phyloP scores from a whole-genome alignment of 2,113 vertebrate species.

The Dipodomys merriami region DNA sequence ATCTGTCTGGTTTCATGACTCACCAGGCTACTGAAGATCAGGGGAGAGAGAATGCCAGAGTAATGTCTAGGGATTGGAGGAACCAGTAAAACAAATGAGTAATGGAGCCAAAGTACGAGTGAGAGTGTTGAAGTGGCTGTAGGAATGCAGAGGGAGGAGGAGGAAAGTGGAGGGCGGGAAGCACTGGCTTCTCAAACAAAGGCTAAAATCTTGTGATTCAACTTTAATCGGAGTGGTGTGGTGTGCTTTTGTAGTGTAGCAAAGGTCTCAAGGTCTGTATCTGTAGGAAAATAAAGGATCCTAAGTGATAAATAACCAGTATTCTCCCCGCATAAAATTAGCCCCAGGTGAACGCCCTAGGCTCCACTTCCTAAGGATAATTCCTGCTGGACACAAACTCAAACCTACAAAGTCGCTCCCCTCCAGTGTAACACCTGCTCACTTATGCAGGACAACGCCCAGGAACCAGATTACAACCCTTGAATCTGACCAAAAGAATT shows the following conservation, averaged over 20 bases:
- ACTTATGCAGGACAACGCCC: slow-evolving; percentile 65
- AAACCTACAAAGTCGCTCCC: not conserved
- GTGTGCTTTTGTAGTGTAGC: not conserved
- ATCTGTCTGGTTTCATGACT: slow-evolving; percentile 65
- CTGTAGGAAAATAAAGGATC: not conserved
- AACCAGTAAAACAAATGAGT: slow-evolving; percentile 45
- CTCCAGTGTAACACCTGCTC: slow-evolving; percentile 16
- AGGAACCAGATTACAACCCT: not conserved
- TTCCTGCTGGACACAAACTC: slow-evolving; percentile 14
- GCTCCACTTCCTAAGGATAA: slow-evolving; percentile 1
- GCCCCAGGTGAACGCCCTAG: not conserved
- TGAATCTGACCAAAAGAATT: slow-evolving; percentile 6
- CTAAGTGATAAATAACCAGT: not conserved
- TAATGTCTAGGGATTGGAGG: not conserved
- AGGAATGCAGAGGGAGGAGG: not conserved
- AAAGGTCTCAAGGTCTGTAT: slow-evolving; percentile 14
- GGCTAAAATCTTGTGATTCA: not conserved
- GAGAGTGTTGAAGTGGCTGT: not conserved
- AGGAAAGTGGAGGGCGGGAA: not conserved
- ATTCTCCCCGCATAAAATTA: not conserved
- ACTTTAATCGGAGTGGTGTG: not conserved
- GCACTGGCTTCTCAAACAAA: not conserved
- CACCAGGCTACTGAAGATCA: slow-evolving; percentile 38
- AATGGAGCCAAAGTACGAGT: not conserved
- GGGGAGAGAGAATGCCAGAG: slow-evolving; percentile 38